These are phyloP conservation scores for Stegodyphus mimosarum DNA, from an alignment of 1,140 invertebrate genomes.

Conservation along the genomic window DNA sequence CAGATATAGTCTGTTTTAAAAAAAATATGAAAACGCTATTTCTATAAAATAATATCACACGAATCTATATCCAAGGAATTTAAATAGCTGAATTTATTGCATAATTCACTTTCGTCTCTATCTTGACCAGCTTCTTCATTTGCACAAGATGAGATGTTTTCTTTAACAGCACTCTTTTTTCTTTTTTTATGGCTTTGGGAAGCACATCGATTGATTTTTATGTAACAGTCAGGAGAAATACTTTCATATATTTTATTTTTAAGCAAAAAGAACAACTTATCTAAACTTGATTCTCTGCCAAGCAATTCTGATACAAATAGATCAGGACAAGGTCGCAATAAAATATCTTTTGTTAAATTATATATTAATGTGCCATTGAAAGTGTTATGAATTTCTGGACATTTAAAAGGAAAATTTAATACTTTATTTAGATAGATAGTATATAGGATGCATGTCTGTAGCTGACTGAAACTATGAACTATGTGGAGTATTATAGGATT, in stretches of 20 bases:
- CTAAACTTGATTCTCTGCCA: constrained; percentile 12
- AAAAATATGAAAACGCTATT: too few species aligned
- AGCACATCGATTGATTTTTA: neutral
- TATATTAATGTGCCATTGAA: constrained; percentile 47
- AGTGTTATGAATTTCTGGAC: constrained; percentile 4
- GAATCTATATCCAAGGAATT: too few species aligned
- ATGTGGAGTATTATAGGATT: constrained; percentile 28
- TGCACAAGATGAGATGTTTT: too few species aligned
- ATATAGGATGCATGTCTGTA: constrained; percentile 40
- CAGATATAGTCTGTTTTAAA: too few species aligned
- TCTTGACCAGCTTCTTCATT: too few species aligned
- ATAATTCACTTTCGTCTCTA: too few species aligned
- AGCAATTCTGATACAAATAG: constrained; percentile 50
- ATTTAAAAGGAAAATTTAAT: constrained; percentile 15
- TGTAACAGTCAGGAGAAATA: neutral
- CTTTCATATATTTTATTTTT: constrained; percentile 12
- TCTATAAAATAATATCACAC: too few species aligned
- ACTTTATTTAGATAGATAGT: constrained; percentile 30
- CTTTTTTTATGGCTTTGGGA: too few species aligned
- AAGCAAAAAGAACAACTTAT: constrained; percentile 8
- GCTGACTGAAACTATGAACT: constrained; percentile 47
- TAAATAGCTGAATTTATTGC: too few species aligned
- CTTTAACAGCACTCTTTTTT: too few species aligned
- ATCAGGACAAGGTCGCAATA: constrained; percentile 6
- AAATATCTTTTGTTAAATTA: constrained; percentile 53